Evolutionary conservation across 2,797 vertebrate genomes (phyloP).

Genomic region (Urosaurus nigricauda): DNA sequence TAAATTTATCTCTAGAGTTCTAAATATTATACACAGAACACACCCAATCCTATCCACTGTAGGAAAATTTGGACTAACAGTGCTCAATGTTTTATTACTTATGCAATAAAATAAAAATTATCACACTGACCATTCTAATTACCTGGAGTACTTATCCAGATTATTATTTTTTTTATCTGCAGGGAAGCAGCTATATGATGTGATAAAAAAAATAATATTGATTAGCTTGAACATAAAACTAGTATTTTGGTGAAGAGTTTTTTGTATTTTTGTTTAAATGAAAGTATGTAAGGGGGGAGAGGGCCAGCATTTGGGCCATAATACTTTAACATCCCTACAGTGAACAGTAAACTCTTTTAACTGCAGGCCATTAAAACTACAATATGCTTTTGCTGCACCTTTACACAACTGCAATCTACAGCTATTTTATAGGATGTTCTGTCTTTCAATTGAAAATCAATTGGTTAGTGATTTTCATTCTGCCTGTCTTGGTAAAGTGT

Average conservation of each 20-base stretch:
- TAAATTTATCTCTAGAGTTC: constrained; percentile 25
- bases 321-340: constrained; percentile 35
- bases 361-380: constrained; percentile 43
- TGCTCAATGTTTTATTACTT: constrained; percentile 53
- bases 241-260: constrained; percentile 30
- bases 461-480: constrained; percentile 10
- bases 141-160: constrained; percentile 28
- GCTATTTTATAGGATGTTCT: constrained; percentile 39
- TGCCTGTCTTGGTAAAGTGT: neutral
- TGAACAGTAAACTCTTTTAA: constrained; percentile 50
- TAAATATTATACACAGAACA: constrained; percentile 37
- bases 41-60: neutral
- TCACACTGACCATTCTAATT: constrained; percentile 50
- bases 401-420: constrained; percentile 5
- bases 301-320: constrained; percentile 37
- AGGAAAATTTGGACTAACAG: constrained; percentile 35
- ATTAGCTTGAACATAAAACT: constrained; percentile 55
- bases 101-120: constrained; percentile 39
- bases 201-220: constrained; percentile 52
- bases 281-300: constrained; percentile 1
- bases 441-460: constrained; percentile 28
- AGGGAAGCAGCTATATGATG: constrained; percentile 55
- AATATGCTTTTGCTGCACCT: constrained; percentile 47
- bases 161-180: constrained; percentile 26
- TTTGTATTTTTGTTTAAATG: constrained; percentile 39